Base-by-base conservation (phyloP, 2,888 invertebrate genomes). In the Perizoma affinitatum region DNA sequence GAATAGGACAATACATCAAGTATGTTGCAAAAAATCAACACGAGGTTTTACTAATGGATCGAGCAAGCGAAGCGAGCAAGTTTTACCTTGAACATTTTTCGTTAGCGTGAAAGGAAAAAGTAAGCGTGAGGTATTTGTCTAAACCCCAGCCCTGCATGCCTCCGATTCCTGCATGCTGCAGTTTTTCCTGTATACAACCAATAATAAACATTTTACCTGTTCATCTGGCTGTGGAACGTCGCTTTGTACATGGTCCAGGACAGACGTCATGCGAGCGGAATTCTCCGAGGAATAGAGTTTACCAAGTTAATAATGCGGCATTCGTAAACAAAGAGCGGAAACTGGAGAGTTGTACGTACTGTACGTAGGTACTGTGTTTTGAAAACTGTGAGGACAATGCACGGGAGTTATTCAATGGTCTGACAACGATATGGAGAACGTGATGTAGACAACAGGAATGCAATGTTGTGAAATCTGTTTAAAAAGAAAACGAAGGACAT, bases 271-370 rank as follows among this genome's bases (percentile, higher is more conserved):
- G 44, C 61, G 44, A 61, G 57, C 56, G 63, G 53, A 63, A 66
- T 63, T 56, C 66, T 66, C 66, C 38, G 56, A 66, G 69, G 65
- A 69, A 68, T 61, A 62, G 63, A 68, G 68, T 69, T 69, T 69
- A 66, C 63, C 47, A 61, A 66, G 53, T 66, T 63, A 61, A 67
- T 69, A 69, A 68, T 66, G 69, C 68, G 50, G 54, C 54, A 65
- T 69, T 69, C 65, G 66, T 68, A 66, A 68, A 68, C 69, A 69
- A 69, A 67, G 63, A 66, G 50, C 67, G 67, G 66, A 66, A 67
- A 61, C 65, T 54, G 59, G 57, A 61, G 64, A 60, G 59, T 51
- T 61, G 64, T 58, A 64, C 58, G 54, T 63, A 63, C 60, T 60
- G 43, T 5, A 46, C 59, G 65, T 52, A 38, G 51, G 46, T 40